phyloP scores from a whole-genome alignment of 2,113 vertebrate species.

The Elephantulus edwardii region DNA sequence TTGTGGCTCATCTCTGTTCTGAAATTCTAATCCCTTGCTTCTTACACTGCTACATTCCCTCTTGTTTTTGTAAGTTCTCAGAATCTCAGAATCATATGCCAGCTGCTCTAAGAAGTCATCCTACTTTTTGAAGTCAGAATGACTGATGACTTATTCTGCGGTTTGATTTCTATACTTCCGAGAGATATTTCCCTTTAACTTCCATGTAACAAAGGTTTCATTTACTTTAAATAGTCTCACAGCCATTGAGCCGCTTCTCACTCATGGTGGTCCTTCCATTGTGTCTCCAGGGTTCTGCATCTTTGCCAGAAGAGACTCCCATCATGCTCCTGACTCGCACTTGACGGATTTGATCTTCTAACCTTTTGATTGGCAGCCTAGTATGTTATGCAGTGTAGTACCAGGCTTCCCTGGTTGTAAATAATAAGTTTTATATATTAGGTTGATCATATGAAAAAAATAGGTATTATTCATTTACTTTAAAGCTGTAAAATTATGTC shows the following conservation, averaged over 20 bases:
- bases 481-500: neutral
- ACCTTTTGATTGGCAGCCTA: too few relatives aligned
- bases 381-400: too few relatives aligned
- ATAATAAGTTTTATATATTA: neutral
- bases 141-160: neutral
- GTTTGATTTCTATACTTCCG: neutral
- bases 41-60: neutral
- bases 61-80: constrained; percentile 1
- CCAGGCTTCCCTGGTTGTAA: too few relatives aligned
- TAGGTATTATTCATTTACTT: neutral
- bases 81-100: neutral
- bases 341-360: too few relatives aligned
- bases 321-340: too few relatives aligned
- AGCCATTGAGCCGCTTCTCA: too few relatives aligned
- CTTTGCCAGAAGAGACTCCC: too few relatives aligned
- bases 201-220: constrained; percentile 20
- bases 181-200: neutral
- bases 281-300: too few relatives aligned
- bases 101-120: constrained; percentile 38
- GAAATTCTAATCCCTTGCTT: neutral
- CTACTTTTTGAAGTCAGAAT: constrained; percentile 38
- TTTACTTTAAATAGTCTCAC: constrained; percentile 4
- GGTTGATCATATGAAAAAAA: neutral
- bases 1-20: neutral
- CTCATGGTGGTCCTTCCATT: too few relatives aligned